A percentile compares a stretch with the other conserved stretches of the same genome.
Evolutionary conservation across 30 jellyfish, hydroid and myxozoan genomes (phyloP).

Genomic region (Aurelia aurita): DNA sequence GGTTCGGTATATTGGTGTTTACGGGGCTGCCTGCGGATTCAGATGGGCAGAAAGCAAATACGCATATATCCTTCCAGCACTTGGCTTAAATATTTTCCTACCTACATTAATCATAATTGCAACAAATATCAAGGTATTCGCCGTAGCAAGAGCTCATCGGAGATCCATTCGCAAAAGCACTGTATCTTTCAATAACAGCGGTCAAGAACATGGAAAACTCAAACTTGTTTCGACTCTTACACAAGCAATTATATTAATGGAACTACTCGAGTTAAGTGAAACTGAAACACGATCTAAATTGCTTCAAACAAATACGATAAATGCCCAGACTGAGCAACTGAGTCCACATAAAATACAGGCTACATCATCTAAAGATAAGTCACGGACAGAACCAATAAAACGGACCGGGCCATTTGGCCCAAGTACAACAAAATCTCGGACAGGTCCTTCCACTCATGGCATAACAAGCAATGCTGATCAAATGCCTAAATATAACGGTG

Average conservation of each 20-base stretch:
- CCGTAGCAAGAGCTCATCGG: slow-evolving; percentile 25
- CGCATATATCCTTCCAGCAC: slow-evolving; percentile 3
- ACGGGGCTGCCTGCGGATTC: slow-evolving; percentile 37
- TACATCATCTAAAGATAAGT: no score
- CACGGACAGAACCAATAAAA: no score
- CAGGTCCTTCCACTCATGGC: no score
- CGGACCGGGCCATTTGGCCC: no score
- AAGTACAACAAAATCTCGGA: no score
- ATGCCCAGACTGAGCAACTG: no score
- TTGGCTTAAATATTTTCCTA: neutral
- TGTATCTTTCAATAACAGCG: neutral
- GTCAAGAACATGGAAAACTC: slow-evolving; percentile 9
- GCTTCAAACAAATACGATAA: no score
- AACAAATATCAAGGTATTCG: slow-evolving; percentile 15
- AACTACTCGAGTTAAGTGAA: neutral
- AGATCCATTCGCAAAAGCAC: slow-evolving; percentile 11
- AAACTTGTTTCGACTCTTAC: slow-evolving; percentile 14
- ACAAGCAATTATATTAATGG: slow-evolving; percentile 24
- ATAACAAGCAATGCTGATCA: no score
- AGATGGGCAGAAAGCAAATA: neutral
- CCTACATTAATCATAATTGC: slow-evolving; percentile 1
- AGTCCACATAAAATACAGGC: no score
- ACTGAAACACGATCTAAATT: neutral
- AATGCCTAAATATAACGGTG: no score
- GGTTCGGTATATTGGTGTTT: slow-evolving; percentile 8